Base-by-base conservation (phyloP, 2,888 invertebrate genomes). In the Syrphus vitripennis region DNA sequence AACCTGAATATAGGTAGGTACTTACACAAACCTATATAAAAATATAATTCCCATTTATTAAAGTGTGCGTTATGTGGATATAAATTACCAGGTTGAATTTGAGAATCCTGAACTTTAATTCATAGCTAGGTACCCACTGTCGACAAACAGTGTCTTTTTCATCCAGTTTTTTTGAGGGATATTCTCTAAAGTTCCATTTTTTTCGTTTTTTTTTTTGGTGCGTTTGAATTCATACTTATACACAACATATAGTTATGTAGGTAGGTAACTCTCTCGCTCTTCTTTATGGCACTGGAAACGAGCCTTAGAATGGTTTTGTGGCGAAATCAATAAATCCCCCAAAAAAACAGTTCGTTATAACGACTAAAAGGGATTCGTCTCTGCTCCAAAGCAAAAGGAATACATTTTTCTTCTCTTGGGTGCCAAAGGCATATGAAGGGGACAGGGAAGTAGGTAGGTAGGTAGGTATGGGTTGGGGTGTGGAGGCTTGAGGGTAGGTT, bases 251-350 rank as follows among this genome's bases (percentile, higher is more conserved):
- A 21, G 55, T 16, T 53, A 14, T n/a, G 53, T 55, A 24, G n/a
- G n/a, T n/a, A n/a, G n/a, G n/a, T 19, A 21, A 19, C n/a, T 16
- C 29, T 67, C 65, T 63, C 42, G 42, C 19, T 45, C 26, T 45
- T 19, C 53, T 70, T 84, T 81, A 81, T 78, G 86, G 82, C 69
- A 77, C 63, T 77, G 81, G 69, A 81, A 86, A 74, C 77, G 82
- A 74, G 82, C 82, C 77, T 86, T 74, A 86, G 77, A 86, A 86
- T 82, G 77, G 82, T 78, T 86, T 82, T 86, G 63, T 82, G 72
- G 86, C 74, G 82, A 86, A 86, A 86, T 86, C 86, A 86, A 86
- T 86, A 86, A 86, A 86, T 86, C 82, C 79, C 75, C 86, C 48
- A 5, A 74, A 77, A 77, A 81, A 86, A 86, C 86, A 86, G 81